Evolutionary conservation across 2,888 invertebrate species (phyloP).

Genomic region (Plebejus melissa): DNA sequence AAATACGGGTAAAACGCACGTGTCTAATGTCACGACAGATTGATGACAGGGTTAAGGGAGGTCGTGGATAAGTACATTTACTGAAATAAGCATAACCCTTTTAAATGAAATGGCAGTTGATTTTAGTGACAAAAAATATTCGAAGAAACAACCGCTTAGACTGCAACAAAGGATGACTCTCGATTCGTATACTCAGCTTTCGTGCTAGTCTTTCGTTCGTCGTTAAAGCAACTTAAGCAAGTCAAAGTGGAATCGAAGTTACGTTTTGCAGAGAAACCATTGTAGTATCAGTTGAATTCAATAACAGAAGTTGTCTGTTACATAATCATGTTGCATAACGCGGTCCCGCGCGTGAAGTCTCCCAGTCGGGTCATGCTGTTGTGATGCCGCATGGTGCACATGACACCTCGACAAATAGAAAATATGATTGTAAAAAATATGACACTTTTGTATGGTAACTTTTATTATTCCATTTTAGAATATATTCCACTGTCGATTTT

Average conservation of each 20-base stretch:
- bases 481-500: too few relatives aligned
- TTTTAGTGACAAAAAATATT: not conserved
- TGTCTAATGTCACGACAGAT: constrained; percentile 18
- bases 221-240: too few relatives aligned
- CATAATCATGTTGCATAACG: constrained; percentile 10
- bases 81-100: not conserved
- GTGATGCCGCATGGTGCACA: not conserved
- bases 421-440: not conserved
- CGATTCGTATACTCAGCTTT: too few relatives aligned
- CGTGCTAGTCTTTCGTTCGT: too few relatives aligned
- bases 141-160: too few relatives aligned
- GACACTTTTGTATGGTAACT: not conserved
- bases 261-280: not conserved
- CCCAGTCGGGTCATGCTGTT: not conserved
- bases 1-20: constrained; percentile 15
- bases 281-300: not conserved
- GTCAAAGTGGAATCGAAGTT: not conserved
- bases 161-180: too few relatives aligned
- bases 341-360: not conserved
- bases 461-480: too few relatives aligned
- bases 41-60: not conserved
- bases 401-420: not conserved
- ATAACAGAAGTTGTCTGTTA: constrained; percentile 2
- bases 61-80: not conserved
- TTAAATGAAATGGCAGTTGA: too few relatives aligned